Evolutionary conservation across 2,797 vertebrate genomes (phyloP).

Genomic region (Chelon labrosus): DNA sequence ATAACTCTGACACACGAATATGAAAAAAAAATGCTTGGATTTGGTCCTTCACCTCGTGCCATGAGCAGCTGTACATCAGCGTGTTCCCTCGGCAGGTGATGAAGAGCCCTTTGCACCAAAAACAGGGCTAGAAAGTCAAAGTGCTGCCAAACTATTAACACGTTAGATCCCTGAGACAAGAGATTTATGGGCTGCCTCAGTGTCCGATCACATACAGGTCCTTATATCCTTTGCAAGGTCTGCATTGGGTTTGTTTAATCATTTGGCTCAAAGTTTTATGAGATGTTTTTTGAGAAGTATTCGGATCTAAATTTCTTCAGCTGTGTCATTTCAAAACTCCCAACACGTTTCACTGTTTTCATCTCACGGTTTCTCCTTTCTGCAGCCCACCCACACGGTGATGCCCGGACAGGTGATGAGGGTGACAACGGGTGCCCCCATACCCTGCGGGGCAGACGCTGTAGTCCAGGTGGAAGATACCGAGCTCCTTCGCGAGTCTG

Average conservation of each 20-base stretch:
- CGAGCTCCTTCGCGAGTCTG: slow-evolving; percentile 97
- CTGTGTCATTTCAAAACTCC: not conserved
- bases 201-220: slow-evolving; percentile 2
- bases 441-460: slow-evolving; percentile 98
- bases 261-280: not conserved
- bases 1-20: slow-evolving; percentile 15
- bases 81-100: slow-evolving; percentile 51
- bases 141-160: slow-evolving; percentile 43
- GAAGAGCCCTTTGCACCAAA: slow-evolving; percentile 43
- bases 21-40: slow-evolving; percentile 44
- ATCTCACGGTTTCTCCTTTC: not conserved
- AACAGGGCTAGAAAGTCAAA: slow-evolving; percentile 41
- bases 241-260: not conserved
- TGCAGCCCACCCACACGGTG: slow-evolving; percentile 97
- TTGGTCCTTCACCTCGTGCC: slow-evolving; percentile 39
- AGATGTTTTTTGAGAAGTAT: too few species aligned
- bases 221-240: not conserved
- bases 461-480: slow-evolving; percentile 99
- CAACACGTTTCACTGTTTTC: too few species aligned
- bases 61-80: slow-evolving; percentile 43
- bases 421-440: slow-evolving; percentile 98
- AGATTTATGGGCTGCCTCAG: slow-evolving; percentile 31
- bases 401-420: slow-evolving; percentile 99
- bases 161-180: slow-evolving; percentile 45
- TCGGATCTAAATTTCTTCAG: not conserved